These are phyloP conservation scores for Eclectus roratus DNA, from an alignment of 2,113 vertebrate genomes.

Conservation along the genomic window DNA sequence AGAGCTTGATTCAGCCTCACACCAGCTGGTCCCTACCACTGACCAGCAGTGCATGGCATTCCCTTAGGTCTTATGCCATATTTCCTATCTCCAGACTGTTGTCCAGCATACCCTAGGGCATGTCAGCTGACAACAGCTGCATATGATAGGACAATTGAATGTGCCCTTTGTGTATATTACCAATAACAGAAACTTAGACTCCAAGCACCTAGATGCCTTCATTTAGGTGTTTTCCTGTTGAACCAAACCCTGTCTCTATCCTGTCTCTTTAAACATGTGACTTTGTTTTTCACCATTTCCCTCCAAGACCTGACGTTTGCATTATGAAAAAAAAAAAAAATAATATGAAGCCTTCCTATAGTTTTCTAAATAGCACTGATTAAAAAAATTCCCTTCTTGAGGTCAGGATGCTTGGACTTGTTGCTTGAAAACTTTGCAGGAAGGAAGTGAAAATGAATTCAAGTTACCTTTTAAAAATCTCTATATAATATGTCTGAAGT, in stretches of 20 bases:
- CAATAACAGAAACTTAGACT: neutral
- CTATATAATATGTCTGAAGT: neutral
- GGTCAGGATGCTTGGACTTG: neutral
- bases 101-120: neutral
- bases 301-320: neutral
- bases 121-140: neutral
- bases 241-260: neutral
- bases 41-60: fast-evolving
- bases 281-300: neutral
- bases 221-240: neutral
- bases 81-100: neutral
- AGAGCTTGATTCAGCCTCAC: neutral
- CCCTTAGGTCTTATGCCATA: neutral
- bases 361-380: neutral
- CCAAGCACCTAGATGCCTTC: neutral
- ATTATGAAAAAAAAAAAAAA: neutral
- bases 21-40: neutral
- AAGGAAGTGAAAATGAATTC: neutral
- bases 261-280: neutral
- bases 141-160: neutral
- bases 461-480: neutral
- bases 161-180: neutral
- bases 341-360: neutral
- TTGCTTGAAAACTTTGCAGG: neutral
- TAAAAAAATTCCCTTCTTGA: neutral